phyloP scores from a whole-genome alignment of 2,797 vertebrate species.

The Pelodytes ibericus region DNA sequence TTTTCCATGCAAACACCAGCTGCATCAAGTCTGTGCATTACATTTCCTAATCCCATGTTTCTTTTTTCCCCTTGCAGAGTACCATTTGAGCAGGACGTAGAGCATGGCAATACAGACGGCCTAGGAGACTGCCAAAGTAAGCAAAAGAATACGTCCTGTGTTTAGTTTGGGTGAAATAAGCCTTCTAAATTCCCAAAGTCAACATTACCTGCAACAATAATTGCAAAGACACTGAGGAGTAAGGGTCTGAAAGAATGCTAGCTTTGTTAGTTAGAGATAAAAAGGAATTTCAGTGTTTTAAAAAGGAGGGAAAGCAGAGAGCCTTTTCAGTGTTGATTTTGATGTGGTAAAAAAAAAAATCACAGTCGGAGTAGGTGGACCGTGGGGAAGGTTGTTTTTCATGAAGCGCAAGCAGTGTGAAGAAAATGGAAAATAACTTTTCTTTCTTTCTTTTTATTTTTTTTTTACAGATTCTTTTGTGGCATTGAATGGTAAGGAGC shows the following conservation, averaged over 20 bases:
- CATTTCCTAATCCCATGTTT: conserved; percentile 78
- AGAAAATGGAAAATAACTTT: conserved; percentile 52
- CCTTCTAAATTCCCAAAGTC: conserved; percentile 62
- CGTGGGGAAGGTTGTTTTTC: conserved; percentile 39
- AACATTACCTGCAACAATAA: conserved; percentile 56
- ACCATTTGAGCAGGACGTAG: conserved; percentile 95
- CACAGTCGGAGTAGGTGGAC: conserved; percentile 32
- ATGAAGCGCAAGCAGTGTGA: not conserved
- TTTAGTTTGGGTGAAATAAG: conserved; percentile 68
- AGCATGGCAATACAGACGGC: conserved; percentile 96
- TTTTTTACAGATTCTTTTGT: conserved; percentile 95
- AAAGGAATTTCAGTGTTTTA: conserved; percentile 2
- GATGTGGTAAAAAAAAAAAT: conserved; percentile 26
- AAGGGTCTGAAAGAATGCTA: conserved; percentile 51
- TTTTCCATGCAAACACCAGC: conserved; percentile 28
- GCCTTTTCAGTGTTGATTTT: conserved; percentile 18
- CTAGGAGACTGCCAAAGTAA: conserved; percentile 99
- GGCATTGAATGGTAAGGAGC: conserved; percentile 96
- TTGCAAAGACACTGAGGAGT: conserved; percentile 50
- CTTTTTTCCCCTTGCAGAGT: conserved; percentile 81
- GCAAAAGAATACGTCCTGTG: conserved; percentile 72
- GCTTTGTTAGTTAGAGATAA: conserved; percentile 40
- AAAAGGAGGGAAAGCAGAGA: conserved; percentile 41
- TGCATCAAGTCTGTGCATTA: conserved; percentile 47
- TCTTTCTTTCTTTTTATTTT: conserved; percentile 57